phyloP scores from a whole-genome alignment of 2,888 invertebrate genomes.

The Drosophila nigritarsus region DNA sequence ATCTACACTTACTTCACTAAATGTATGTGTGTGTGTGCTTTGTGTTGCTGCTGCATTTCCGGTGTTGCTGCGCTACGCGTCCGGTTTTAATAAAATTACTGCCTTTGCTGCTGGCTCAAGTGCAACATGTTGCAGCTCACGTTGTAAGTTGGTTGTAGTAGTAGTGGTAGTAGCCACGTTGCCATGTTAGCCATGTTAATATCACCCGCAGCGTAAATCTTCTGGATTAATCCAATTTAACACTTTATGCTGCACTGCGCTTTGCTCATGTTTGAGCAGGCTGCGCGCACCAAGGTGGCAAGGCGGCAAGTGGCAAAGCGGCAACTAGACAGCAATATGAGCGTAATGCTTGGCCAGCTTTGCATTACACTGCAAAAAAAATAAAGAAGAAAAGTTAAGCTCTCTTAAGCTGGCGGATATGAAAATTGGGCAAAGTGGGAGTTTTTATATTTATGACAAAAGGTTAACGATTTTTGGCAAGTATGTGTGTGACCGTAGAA shows the following conservation, averaged over 20 bases:
- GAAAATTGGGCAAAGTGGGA: neutral
- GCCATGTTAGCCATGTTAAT: conserved; percentile 75
- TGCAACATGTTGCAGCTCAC: conserved; percentile 67
- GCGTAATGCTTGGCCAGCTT: conserved; percentile 39
- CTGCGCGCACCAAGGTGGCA: conserved; percentile 39
- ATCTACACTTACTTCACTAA: conserved; percentile 40
- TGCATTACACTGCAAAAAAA: conserved; percentile 38
- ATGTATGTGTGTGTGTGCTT: conserved; percentile 8
- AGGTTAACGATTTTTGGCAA: neutral
- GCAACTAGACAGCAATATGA: conserved; percentile 43
- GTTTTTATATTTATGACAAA: neutral
- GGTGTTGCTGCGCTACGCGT: conserved; percentile 78
- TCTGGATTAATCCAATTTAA: conserved; percentile 84
- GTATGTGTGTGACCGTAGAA: neutral
- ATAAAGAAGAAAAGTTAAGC: neutral
- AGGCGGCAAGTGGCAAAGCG: conserved; percentile 6
- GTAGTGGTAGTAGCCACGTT: conserved; percentile 43
- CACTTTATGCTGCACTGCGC: conserved; percentile 81
- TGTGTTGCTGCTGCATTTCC: conserved; percentile 68
- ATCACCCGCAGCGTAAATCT: conserved; percentile 84
- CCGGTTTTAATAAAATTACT: conserved; percentile 80
- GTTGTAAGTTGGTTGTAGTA: conserved; percentile 35
- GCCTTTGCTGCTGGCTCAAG: conserved; percentile 58
- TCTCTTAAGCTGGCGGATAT: too few species aligned
- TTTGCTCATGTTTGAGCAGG: conserved; percentile 52